phyloP scores from a whole-genome alignment of 1,140 invertebrate species.

The Ips typographus region DNA sequence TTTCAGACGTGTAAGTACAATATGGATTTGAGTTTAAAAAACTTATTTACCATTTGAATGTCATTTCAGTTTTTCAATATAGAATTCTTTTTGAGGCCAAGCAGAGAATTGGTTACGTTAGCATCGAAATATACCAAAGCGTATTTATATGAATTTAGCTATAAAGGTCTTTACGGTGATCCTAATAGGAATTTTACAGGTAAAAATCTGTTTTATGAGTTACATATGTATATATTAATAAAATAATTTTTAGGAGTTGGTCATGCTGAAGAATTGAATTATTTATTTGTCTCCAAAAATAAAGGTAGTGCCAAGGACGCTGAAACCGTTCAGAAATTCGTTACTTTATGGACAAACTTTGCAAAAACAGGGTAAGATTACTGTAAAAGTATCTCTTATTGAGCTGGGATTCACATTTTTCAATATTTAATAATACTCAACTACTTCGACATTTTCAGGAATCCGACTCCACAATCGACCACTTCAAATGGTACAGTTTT shows the following conservation, averaged over 20 bases:
- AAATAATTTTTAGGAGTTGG: slow-evolving; percentile 19
- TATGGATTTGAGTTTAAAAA: neutral
- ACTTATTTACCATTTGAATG: slow-evolving; percentile 3
- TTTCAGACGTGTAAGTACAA: neutral
- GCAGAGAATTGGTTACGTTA: slow-evolving; percentile 4
- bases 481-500: neutral
- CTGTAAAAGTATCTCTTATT: slow-evolving; percentile 1
- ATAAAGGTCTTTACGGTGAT: slow-evolving; percentile 15
- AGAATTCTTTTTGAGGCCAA: slow-evolving; percentile 1
- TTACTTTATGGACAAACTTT: slow-evolving; percentile 36
- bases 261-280: slow-evolving; percentile 33
- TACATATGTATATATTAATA: neutral
- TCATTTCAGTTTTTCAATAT: slow-evolving; percentile 19
- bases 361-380: slow-evolving; percentile 29
- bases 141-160: slow-evolving; percentile 30
- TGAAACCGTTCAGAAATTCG: slow-evolving; percentile 4
- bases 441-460: slow-evolving; percentile 19
- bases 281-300: slow-evolving; percentile 11
- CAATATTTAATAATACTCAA: neutral
- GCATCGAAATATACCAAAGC: slow-evolving; percentile 14
- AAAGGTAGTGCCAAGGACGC: slow-evolving; percentile 7
- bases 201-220: neutral
- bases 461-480: slow-evolving; percentile 12
- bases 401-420: neutral
- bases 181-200: slow-evolving; percentile 4